These are phyloP conservation scores for Rotaria sp. DNA, from an alignment of 2,888 invertebrate genomes.

Conservation along the genomic window DNA sequence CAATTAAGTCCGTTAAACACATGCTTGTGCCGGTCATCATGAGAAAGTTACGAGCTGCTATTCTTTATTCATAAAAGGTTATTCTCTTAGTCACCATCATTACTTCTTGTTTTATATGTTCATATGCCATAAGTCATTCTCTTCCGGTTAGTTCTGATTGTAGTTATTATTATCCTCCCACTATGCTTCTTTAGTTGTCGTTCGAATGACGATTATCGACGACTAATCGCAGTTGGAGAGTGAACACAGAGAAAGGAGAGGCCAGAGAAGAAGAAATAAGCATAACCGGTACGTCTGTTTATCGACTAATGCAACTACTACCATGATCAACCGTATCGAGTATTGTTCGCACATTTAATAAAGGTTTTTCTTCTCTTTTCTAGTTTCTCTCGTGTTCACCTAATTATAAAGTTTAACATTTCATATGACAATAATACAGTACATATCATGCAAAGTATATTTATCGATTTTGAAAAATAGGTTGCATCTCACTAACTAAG, in stretches of 20 bases:
- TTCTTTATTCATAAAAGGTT: not conserved
- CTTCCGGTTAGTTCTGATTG: not conserved
- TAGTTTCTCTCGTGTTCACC: not conserved
- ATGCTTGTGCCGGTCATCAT: not conserved
- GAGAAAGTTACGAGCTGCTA: constrained; percentile 7
- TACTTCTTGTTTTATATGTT: not conserved
- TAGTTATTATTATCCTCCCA: not conserved
- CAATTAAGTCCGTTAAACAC: not conserved
- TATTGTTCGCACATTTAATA: not conserved
- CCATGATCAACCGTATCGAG: not conserved
- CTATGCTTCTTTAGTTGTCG: not conserved
- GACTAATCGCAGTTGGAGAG: not conserved
- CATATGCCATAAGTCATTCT: constrained; percentile 2
- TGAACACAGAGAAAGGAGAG: not conserved
- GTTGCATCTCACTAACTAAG: not conserved
- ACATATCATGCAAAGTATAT: not conserved
- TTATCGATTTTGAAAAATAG: not conserved
- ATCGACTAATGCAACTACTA: not conserved
- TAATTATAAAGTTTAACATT: not conserved
- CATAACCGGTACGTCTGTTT: not conserved
- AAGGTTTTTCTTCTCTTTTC: not conserved
- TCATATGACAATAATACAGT: not conserved
- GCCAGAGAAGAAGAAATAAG: not conserved
- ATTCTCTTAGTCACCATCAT: not conserved
- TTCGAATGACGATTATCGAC: not conserved